Percentiles rank a stretch among this genome's conserved stretches.
Conservation (phyloP, 2,797 vertebrate genomes). For the Pachyuromys duprasi region DNA sequence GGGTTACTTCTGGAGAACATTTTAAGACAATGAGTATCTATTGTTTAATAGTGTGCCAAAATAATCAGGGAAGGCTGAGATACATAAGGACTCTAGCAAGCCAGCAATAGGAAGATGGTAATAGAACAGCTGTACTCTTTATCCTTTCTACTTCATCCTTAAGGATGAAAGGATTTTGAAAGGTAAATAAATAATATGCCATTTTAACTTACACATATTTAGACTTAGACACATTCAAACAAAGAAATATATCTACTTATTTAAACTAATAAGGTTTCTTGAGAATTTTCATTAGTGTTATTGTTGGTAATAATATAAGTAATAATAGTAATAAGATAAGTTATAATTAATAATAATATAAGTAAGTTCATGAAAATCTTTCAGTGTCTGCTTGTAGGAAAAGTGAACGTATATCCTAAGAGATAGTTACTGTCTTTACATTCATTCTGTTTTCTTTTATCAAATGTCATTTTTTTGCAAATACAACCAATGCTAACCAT, state of each 20-base stretch:
- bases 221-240: not conserved
- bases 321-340: not conserved
- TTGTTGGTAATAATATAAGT: not conserved
- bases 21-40: not conserved
- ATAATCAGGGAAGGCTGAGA: not conserved
- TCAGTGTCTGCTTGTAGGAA: not conserved
- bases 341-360: not conserved
- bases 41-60: not conserved
- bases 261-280: not conserved
- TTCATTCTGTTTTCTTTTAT: not conserved
- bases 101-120: not conserved
- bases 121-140: not conserved
- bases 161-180: not conserved
- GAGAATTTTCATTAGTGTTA: not conserved
- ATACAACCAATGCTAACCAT: not conserved
- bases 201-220: not conserved
- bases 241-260: conserved; percentile 2
- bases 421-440: not conserved
- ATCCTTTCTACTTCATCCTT: not conserved
- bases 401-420: not conserved
- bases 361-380: not conserved
- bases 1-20: not conserved
- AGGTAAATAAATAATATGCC: not conserved
- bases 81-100: not conserved
- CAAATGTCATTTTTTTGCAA: not conserved